phyloP scores from a whole-genome alignment of 2,888 invertebrate species.

The Mythimna albipuncta region DNA sequence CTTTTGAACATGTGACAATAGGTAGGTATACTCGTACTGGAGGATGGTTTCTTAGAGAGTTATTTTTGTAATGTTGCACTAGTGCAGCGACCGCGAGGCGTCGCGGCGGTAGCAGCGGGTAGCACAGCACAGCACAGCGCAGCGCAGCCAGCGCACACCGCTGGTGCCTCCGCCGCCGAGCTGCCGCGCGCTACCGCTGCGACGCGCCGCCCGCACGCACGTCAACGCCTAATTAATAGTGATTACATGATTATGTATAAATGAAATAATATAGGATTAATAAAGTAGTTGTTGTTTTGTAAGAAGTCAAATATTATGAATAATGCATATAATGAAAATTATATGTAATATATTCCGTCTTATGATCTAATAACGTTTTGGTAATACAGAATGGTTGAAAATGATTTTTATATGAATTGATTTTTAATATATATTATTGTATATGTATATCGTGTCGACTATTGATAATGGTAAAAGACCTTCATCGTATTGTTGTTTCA shows the following conservation, averaged over 20 bases:
- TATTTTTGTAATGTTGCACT: conserved; percentile 84
- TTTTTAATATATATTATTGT: conserved; percentile 84
- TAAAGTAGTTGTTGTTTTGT: conserved; percentile 90
- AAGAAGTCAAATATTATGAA: conserved; percentile 85
- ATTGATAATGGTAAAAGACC: conserved; percentile 77
- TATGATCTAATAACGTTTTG: conserved; percentile 86
- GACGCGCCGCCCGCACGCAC: conserved; percentile 62
- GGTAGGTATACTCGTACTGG: conserved; percentile 70
- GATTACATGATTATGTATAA: conserved; percentile 82
- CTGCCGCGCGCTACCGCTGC: conserved; percentile 37
- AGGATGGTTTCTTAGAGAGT: conserved; percentile 79
- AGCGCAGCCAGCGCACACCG: conserved; percentile 4
- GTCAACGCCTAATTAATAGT: conserved; percentile 84
- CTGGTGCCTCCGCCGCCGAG: not conserved
- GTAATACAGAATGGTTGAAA: conserved; percentile 85
- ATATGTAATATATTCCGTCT: conserved; percentile 89
- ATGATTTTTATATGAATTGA: conserved; percentile 89
- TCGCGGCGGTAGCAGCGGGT: conserved; percentile 36
- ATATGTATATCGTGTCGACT: conserved; percentile 83
- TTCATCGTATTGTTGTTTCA: conserved; percentile 75
- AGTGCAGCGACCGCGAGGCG: conserved; percentile 61
- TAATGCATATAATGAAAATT: conserved; percentile 87
- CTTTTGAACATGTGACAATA: conserved; percentile 78
- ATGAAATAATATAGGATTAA: conserved; percentile 84
- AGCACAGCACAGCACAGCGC: conserved; percentile 2